phyloP scores from a whole-genome alignment of 2,797 vertebrate genomes.

The Scolopax bukidnonensis region DNA sequence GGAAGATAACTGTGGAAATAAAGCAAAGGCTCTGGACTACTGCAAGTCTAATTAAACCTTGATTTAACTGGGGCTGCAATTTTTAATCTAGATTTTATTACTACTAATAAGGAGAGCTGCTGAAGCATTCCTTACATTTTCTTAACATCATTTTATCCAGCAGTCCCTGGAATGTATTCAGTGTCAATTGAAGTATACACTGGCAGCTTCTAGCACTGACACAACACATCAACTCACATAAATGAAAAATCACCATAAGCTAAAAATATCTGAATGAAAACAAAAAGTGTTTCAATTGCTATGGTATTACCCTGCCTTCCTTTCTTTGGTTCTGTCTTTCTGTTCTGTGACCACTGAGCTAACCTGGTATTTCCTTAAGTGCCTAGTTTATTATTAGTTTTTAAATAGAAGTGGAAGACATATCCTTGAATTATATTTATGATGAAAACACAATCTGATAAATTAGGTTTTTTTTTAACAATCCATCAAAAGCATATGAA shows the following conservation, averaged over 20 bases:
- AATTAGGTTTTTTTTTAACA: not conserved
- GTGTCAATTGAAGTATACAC: not conserved
- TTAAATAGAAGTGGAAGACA: not conserved
- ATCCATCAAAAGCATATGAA: not conserved
- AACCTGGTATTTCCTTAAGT: not conserved
- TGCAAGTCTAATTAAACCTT: not conserved
- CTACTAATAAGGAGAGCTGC: not conserved
- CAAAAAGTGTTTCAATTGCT: not conserved
- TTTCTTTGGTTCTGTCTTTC: not conserved
- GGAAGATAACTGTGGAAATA: not conserved
- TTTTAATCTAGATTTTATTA: constrained; percentile 25
- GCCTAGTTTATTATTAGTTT: not conserved
- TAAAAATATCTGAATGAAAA: constrained; percentile 44
- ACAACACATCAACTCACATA: not conserved
- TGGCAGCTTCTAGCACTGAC: constrained; percentile 19
- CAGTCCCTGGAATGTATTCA: not conserved
- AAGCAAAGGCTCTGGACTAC: not conserved
- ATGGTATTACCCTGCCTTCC: not conserved
- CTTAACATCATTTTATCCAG: not conserved
- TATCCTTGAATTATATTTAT: not conserved
- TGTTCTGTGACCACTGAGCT: not conserved
- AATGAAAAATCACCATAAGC: not conserved
- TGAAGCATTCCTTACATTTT: not conserved
- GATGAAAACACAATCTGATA: not conserved
- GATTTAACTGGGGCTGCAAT: not conserved